phyloP scores from a whole-genome alignment of 1,140 invertebrate species.

The Psix sp. region DNA sequence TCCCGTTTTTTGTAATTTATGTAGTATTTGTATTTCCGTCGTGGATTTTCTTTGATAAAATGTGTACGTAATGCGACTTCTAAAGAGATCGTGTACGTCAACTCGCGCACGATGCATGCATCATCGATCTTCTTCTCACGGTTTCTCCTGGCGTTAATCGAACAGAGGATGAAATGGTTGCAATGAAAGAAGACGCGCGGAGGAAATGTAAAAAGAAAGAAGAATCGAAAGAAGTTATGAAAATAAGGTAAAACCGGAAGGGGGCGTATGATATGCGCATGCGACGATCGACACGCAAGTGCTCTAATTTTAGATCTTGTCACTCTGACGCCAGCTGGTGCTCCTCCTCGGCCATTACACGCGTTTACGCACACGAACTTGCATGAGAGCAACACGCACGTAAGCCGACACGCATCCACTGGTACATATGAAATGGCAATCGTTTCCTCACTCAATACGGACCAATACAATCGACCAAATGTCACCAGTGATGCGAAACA shows the following conservation, averaged over 20 bases:
- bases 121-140: conserved; percentile 72
- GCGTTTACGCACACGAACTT: conserved; percentile 70
- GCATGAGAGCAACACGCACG: conserved; percentile 32
- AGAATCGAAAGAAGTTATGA: conserved; percentile 73
- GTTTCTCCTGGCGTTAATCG: conserved; percentile 64
- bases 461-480: too few species aligned
- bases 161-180: conserved; percentile 35
- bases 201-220: conserved; percentile 56
- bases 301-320: conserved; percentile 78
- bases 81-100: conserved; percentile 38
- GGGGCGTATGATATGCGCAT: conserved; percentile 75
- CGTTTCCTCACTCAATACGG: too few species aligned
- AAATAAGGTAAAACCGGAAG: conserved; percentile 75
- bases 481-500: too few species aligned
- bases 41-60: conserved; percentile 28
- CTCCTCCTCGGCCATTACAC: conserved; percentile 74
- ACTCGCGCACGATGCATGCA: conserved; percentile 46
- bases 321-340: conserved; percentile 76
- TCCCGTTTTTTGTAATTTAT: conserved; percentile 30
- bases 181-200: conserved; percentile 46
- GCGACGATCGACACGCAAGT: conserved; percentile 76
- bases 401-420: conserved; percentile 24
- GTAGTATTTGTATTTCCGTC: conserved; percentile 29
- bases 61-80: conserved; percentile 29
- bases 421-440: conserved; percentile 26